Conservation (phyloP, 30 jellyfish, hydroid and myxozoan genomes). For the Cassiopea xamachana region DNA sequence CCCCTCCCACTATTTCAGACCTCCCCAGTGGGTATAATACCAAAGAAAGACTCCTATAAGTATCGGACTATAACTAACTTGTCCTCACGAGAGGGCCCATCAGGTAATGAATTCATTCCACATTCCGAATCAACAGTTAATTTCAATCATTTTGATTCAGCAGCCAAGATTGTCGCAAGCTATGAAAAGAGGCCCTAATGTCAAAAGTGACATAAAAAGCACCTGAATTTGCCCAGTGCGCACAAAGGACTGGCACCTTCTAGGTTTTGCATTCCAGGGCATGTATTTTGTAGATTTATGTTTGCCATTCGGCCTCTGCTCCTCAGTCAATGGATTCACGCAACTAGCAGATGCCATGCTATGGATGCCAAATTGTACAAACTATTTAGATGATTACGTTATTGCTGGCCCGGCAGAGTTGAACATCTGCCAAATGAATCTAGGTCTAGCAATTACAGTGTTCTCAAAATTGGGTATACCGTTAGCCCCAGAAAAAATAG, state of each 20-base stretch:
- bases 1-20: background rate
- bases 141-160: constrained; percentile 48
- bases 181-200: constrained; percentile 30
- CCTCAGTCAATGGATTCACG: constrained; percentile 7
- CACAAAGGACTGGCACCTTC: constrained; percentile 37
- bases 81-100: constrained; percentile 50
- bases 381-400: constrained; percentile 45
- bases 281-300: constrained; percentile 38
- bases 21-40: constrained; percentile 35
- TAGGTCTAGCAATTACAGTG: background rate
- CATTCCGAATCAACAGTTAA: constrained; percentile 22
- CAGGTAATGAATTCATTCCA: constrained; percentile 38
- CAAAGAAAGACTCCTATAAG: constrained; percentile 22
- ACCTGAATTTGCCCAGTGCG: constrained; percentile 73
- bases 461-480: constrained; percentile 4
- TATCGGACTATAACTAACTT: constrained; percentile 35
- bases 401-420: constrained; percentile 25
- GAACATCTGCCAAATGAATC: background rate
- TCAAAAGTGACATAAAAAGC: constrained; percentile 59
- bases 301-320: constrained; percentile 36
- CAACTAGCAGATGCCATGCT: background rate
- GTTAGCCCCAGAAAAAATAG: background rate
- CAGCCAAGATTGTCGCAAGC: constrained; percentile 18
- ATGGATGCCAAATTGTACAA: constrained; percentile 22
- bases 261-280: constrained; percentile 22